These are phyloP conservation scores for Caenorhabditis inopinata DNA, from an alignment of 1,140 invertebrate genomes.

Conservation along the genomic window DNA sequence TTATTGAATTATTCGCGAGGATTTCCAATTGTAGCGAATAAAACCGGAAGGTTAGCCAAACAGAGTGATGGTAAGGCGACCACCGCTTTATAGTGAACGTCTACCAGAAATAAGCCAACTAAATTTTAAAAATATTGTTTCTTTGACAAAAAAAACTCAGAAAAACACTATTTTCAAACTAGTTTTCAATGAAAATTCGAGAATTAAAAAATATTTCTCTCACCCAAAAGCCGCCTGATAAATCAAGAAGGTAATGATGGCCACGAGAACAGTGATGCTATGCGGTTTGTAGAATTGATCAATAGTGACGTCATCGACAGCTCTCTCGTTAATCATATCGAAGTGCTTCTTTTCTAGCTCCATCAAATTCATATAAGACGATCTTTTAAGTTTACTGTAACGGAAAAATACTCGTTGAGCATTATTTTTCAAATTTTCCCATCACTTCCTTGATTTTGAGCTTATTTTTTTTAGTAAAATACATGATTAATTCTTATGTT, in stretches of 20 bases:
- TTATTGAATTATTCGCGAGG: slow-evolving; percentile 18
- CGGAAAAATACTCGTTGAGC: too few species aligned
- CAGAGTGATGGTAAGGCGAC: too few species aligned
- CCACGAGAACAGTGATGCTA: slow-evolving; percentile 84
- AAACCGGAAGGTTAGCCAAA: too few species aligned
- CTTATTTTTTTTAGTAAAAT: background rate
- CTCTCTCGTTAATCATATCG: slow-evolving; percentile 75
- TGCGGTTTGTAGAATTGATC: slow-evolving; percentile 97
- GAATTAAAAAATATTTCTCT: slow-evolving; percentile 27
- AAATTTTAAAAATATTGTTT: too few species aligned
- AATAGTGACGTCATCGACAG: slow-evolving; percentile 93
- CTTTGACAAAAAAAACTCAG: background rate
- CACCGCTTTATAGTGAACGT: too few species aligned
- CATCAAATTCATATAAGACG: background rate
- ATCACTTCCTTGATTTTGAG: too few species aligned
- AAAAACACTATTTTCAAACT: too few species aligned
- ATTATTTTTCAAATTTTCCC: background rate
- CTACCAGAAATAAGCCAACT: too few species aligned
- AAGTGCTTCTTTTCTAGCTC: slow-evolving; percentile 20
- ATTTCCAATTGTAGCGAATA: too few species aligned
- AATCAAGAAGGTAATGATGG: slow-evolving; percentile 62
- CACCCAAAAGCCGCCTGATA: slow-evolving; percentile 47
- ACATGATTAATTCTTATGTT: too few species aligned
- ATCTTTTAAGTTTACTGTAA: background rate
- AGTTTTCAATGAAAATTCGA: too few species aligned